Conservation (phyloP, 2,113 vertebrate species). For the Psittacus erithacus region DNA sequence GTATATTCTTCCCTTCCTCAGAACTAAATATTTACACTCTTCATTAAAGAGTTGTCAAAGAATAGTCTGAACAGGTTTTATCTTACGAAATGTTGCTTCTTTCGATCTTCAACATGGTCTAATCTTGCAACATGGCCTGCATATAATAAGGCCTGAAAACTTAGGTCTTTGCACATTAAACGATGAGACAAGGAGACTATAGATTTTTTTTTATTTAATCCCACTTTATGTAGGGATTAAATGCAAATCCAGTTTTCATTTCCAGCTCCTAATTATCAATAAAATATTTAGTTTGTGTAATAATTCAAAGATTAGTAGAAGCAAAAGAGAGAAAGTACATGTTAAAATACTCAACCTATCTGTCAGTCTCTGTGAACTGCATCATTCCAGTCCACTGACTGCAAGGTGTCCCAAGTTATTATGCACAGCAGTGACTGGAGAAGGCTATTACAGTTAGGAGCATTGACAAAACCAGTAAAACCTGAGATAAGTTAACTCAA, state of each 20-base stretch:
- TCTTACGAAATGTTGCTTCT: not conserved
- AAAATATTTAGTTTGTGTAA: not conserved
- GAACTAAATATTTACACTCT: not conserved
- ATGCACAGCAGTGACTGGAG: not conserved
- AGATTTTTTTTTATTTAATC: conserved; percentile 16
- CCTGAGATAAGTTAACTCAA: not conserved
- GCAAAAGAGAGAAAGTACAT: not conserved
- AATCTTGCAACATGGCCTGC: not conserved
- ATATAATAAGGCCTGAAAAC: conserved; percentile 7
- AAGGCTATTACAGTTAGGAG: not conserved
- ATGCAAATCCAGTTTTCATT: conserved; percentile 28
- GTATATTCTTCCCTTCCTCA: not conserved
- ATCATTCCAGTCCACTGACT: not conserved
- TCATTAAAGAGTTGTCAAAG: not conserved
- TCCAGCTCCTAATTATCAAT: conserved; percentile 13
- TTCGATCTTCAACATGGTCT: not conserved
- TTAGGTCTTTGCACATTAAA: not conserved
- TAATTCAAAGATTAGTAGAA: conserved; percentile 27
- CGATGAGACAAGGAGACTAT: not conserved
- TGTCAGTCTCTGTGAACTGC: not conserved
- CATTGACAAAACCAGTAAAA: not conserved
- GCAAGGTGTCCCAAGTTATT: not conserved
- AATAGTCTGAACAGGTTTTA: not conserved
- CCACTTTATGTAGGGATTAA: conserved; percentile 8
- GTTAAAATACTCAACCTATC: not conserved